Evolutionary conservation across 2,888 invertebrate genomes (phyloP).

Genomic region (Zaprionus lineosus): DNA sequence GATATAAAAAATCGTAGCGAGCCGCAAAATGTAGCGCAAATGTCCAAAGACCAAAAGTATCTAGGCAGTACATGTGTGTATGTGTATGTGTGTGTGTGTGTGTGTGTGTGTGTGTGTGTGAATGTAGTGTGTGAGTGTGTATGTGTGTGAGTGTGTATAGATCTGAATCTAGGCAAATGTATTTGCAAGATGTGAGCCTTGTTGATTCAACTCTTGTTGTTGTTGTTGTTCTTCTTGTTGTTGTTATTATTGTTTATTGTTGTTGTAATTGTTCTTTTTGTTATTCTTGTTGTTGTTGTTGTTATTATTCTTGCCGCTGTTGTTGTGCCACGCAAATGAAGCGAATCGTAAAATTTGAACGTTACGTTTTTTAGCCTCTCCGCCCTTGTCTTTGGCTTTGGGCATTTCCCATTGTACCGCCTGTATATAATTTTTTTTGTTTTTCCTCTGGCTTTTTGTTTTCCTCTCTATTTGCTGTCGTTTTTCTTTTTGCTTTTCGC

Average conservation of each 20-base stretch:
- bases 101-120: constrained; percentile 21
- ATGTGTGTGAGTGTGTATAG: constrained; percentile 19
- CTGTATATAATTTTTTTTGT: constrained; percentile 10
- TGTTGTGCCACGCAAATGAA: constrained; percentile 73
- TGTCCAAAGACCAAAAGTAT: constrained; percentile 5
- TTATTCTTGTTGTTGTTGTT: too few species aligned
- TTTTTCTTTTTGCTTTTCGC: constrained; percentile 3
- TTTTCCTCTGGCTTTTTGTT: constrained; percentile 10
- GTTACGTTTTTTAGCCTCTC: constrained; percentile 48
- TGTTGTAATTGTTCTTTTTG: too few species aligned
- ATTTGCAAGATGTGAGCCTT: constrained; percentile 50
- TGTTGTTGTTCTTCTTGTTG: too few species aligned
- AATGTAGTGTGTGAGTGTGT: constrained; percentile 3
- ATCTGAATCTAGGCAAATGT: constrained; percentile 42
- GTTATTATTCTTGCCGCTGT: constrained; percentile 12
- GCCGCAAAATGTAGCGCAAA: constrained; percentile 28
- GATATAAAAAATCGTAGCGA: constrained; percentile 28
- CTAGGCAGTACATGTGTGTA: constrained; percentile 1
- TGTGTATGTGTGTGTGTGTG: constrained; percentile 13
- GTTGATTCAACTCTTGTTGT: constrained; percentile 4
- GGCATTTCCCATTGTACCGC: constrained; percentile 4
- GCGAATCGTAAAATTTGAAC: constrained; percentile 70
- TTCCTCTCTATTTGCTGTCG: constrained; percentile 10
- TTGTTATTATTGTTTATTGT: too few species aligned
- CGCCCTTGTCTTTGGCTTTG: constrained; percentile 42